phyloP scores from a whole-genome alignment of 2,888 invertebrate species.

The Cheilosia vernalis region DNA sequence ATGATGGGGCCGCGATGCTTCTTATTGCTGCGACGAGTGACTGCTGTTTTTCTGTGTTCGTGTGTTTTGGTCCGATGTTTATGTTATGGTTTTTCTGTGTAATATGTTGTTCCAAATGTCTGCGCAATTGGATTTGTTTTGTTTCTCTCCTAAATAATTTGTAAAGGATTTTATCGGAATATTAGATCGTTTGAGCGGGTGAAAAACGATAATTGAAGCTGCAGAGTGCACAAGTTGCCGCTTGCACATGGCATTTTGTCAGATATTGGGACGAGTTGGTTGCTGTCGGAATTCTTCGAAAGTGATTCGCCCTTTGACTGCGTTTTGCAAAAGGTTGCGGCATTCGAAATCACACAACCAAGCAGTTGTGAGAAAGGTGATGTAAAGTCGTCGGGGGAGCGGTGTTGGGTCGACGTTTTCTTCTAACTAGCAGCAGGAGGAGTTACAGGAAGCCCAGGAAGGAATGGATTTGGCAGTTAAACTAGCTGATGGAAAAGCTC shows the following conservation, averaged over 20 bases:
- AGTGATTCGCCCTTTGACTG: neutral
- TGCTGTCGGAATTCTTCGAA: neutral
- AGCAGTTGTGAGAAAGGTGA: too few species aligned
- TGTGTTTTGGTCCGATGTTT: constrained; percentile 61
- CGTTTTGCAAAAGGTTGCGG: too few species aligned
- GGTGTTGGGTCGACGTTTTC: too few species aligned
- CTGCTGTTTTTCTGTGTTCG: constrained; percentile 48
- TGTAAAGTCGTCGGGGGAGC: too few species aligned
- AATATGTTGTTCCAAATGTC: constrained; percentile 67
- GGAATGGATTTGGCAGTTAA: too few species aligned
- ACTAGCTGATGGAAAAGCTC: too few species aligned
- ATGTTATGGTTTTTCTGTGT: constrained; percentile 72
- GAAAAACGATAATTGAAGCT: neutral
- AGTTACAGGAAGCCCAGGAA: too few species aligned
- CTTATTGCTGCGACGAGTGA: constrained; percentile 64
- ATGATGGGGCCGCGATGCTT: constrained; percentile 63
- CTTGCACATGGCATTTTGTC: neutral
- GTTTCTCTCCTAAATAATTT: constrained; percentile 68
- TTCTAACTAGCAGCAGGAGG: too few species aligned
- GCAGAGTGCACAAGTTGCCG: neutral
- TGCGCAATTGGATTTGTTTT: constrained; percentile 51
- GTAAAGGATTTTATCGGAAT: constrained; percentile 66
- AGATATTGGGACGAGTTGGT: neutral
- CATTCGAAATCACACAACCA: too few species aligned
- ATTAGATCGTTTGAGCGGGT: constrained; percentile 38